These are phyloP conservation scores for Hepsetus odoe DNA, from an alignment of 2,113 vertebrate species.

Conservation along the genomic window DNA sequence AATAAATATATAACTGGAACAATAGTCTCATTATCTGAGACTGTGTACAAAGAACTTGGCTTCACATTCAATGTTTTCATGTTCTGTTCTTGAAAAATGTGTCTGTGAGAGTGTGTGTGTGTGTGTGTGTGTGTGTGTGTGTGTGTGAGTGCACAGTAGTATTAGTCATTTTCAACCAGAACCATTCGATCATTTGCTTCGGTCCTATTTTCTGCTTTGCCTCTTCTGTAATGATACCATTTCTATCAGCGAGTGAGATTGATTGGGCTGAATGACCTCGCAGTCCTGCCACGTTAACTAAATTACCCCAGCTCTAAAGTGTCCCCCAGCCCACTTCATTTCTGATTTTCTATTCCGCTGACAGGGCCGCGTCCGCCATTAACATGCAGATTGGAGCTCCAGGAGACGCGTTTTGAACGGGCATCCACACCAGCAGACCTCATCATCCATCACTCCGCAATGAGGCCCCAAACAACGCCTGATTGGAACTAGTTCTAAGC, in stretches of 20 bases:
- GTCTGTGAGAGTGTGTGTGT: neutral
- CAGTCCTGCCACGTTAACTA: constrained; percentile 45
- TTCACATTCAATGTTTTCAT: neutral
- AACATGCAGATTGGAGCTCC: constrained; percentile 59
- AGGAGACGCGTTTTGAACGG: constrained; percentile 61
- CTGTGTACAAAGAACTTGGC: neutral
- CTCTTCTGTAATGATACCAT: constrained; percentile 42
- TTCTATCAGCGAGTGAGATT: constrained; percentile 48
- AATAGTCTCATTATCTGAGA: constrained; percentile 2
- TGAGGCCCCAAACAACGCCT: constrained; percentile 46
- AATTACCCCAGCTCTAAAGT: constrained; percentile 42
- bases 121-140: neutral
- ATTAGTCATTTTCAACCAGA: constrained; percentile 18
- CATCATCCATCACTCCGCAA: constrained; percentile 7
- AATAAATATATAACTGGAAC: neutral
- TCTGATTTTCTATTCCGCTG: constrained; percentile 61
- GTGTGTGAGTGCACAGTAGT: constrained; percentile 21
- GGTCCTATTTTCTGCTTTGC: constrained; percentile 32
- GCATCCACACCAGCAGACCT: constrained; percentile 49
- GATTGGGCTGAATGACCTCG: constrained; percentile 46
- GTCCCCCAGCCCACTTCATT: constrained; percentile 48
- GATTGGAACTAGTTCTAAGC: constrained; percentile 42
- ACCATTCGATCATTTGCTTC: constrained; percentile 41
- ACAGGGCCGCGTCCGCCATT: constrained; percentile 67
- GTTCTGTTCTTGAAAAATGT: neutral